Evolutionary conservation across 1,140 invertebrate genomes (phyloP).

Genomic region (Dreissena polymorpha): DNA sequence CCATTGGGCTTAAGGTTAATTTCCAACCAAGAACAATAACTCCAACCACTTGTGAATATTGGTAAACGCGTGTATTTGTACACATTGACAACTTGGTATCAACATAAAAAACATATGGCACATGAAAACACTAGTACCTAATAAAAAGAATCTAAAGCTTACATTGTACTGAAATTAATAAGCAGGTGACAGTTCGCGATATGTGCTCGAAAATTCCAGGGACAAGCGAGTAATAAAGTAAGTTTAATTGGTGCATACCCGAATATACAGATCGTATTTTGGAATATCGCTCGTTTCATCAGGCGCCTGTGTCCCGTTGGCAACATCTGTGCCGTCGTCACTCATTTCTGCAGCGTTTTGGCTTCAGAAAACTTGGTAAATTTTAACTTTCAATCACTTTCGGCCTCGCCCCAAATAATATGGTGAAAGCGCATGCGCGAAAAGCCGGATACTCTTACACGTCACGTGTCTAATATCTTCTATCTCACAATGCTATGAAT

Average conservation of each 20-base stretch:
- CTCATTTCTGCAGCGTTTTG: constrained; percentile 24
- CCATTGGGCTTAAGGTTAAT: no score
- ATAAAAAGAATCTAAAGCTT: background rate
- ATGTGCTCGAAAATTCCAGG: background rate
- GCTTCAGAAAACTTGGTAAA: constrained; percentile 7
- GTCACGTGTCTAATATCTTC: background rate
- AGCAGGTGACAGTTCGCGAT: constrained; percentile 11
- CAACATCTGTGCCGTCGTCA: constrained; percentile 47
- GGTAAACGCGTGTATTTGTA: background rate
- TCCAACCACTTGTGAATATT: background rate
- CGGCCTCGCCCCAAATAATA: constrained; percentile 51
- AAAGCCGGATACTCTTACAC: background rate
- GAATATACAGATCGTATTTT: constrained; percentile 44
- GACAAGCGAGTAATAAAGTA: no score
- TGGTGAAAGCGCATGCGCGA: constrained; percentile 54
- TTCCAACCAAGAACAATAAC: background rate
- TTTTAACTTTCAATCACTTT: background rate
- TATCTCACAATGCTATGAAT: no score
- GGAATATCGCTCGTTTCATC: constrained; percentile 35
- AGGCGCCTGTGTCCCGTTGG: constrained; percentile 37
- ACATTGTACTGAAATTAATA: no score
- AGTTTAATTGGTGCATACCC: constrained; percentile 26
- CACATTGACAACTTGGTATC: constrained; percentile 3
- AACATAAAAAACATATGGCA: background rate
- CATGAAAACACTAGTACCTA: background rate